These are phyloP conservation scores for Pedionomus torquatus DNA, from an alignment of 2,113 vertebrate genomes.

Conservation along the genomic window DNA sequence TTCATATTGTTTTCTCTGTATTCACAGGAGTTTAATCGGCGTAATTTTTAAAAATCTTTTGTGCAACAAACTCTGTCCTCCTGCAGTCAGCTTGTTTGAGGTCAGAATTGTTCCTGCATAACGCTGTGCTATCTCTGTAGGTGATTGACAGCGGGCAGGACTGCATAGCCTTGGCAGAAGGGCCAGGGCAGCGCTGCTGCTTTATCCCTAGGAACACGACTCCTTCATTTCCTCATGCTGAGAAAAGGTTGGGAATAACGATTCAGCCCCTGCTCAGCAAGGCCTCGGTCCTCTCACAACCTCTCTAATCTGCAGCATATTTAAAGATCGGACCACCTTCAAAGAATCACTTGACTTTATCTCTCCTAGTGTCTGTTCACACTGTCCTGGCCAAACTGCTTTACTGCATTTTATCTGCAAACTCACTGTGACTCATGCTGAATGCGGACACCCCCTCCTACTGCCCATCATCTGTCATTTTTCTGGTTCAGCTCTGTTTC, in stretches of 20 bases:
- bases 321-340: conserved; percentile 57
- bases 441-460: background rate
- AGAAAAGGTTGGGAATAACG: background rate
- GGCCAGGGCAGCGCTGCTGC: background rate
- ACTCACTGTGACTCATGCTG: conserved; percentile 14
- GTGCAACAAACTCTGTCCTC: background rate
- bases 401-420: conserved; percentile 42
- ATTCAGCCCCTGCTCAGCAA: background rate
- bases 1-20: background rate
- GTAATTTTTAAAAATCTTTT: background rate
- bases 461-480: background rate
- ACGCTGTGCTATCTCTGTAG: background rate
- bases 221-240: background rate
- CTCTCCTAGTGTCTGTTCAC: conserved; percentile 51
- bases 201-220: background rate
- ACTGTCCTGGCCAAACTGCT: conserved; percentile 55
- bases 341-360: conserved; percentile 67
- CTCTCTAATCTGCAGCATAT: conserved; percentile 16
- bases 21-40: background rate
- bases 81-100: background rate
- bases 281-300: background rate
- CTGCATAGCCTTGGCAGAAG: background rate
- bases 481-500: background rate
- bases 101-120: background rate
- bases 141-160: background rate